A percentile compares a stretch with the other conserved stretches of the same genome.
Conservation (phyloP, 2,113 vertebrate species). For the Atrichornis clamosus region DNA sequence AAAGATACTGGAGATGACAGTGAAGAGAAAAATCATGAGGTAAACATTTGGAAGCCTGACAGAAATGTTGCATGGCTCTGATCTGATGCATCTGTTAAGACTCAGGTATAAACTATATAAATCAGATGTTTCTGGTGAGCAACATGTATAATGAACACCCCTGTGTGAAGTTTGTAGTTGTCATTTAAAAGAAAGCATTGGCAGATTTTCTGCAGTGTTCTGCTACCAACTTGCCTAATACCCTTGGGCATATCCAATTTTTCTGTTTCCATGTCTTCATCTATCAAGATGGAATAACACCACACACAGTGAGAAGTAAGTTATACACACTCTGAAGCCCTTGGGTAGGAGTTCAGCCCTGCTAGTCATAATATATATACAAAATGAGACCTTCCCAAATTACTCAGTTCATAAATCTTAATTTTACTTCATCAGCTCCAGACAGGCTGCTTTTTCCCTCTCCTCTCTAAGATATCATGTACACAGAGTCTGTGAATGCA, state of each 20-base stretch:
- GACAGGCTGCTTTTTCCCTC: neutral
- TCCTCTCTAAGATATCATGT: neutral
- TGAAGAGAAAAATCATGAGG: neutral
- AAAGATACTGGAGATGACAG: neutral
- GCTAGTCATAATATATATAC: conserved; percentile 39
- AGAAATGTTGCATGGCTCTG: neutral
- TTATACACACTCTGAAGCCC: neutral
- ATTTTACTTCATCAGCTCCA: neutral
- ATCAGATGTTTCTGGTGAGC: neutral
- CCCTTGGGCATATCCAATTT: neutral
- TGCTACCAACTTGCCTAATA: neutral
- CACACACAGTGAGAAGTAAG: neutral
- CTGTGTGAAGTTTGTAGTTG: neutral
- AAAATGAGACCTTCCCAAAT: conserved; percentile 26
- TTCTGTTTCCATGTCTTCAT: neutral
- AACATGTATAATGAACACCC: neutral
- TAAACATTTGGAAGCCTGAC: neutral
- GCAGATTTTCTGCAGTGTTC: neutral
- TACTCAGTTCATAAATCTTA: conserved; percentile 33
- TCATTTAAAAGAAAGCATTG: neutral
- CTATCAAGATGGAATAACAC: neutral
- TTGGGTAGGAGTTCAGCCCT: conserved; percentile 18
- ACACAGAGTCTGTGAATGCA: neutral
- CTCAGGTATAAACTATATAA: neutral
- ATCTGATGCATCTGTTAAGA: neutral